Evolutionary conservation across 1,140 invertebrate species (phyloP).

Genomic region (Antheraea mylitta): DNA sequence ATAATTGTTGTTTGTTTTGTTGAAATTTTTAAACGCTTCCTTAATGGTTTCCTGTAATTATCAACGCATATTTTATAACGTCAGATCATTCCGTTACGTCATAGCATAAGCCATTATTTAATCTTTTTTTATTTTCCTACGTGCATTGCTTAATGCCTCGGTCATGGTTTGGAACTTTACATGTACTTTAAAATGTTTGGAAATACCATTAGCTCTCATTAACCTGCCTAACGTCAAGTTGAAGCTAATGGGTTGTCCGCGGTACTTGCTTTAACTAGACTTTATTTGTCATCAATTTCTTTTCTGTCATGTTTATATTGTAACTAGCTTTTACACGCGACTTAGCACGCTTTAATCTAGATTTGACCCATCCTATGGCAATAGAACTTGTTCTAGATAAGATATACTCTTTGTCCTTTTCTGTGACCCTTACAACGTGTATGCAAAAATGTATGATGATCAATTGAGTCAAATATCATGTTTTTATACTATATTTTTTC

Average conservation of each 20-base stretch:
- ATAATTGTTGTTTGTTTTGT: background rate
- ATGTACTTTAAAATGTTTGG: background rate
- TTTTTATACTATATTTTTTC: too few species aligned
- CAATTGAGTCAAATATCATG: too few species aligned
- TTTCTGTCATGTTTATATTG: background rate
- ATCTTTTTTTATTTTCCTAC: background rate
- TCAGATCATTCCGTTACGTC: background rate
- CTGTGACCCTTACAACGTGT: too few species aligned
- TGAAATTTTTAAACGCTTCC: background rate
- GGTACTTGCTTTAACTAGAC: background rate
- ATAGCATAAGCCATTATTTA: background rate
- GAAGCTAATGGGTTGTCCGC: background rate
- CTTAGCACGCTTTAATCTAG: too few species aligned
- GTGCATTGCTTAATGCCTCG: background rate
- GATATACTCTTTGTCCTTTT: too few species aligned
- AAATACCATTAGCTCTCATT: constrained; percentile 3
- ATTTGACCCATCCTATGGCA: too few species aligned
- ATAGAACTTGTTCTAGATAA: too few species aligned
- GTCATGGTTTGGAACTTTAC: background rate
- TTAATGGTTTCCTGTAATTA: constrained; percentile 3
- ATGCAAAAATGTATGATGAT: too few species aligned
- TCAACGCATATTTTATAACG: background rate
- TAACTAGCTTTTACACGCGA: background rate
- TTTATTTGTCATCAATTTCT: background rate
- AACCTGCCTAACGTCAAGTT: background rate